These are phyloP conservation scores for Leucozona laternaria DNA, from an alignment of 2,888 invertebrate species.

Conservation along the genomic window DNA sequence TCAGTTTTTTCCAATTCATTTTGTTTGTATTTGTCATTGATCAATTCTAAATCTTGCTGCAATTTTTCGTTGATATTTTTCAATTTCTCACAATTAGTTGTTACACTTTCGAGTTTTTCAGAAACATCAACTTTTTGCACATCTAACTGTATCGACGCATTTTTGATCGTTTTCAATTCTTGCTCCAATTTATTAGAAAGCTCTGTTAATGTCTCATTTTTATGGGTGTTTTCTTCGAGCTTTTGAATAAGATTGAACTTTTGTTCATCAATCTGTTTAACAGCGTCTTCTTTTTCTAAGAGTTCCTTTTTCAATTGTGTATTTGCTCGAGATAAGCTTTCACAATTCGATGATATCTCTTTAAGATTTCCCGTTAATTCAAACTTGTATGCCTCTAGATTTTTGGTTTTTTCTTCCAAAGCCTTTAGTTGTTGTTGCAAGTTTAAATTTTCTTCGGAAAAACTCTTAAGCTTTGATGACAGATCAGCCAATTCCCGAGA, in stretches of 20 bases:
- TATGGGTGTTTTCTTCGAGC: not conserved
- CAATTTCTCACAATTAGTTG: slow-evolving; percentile 78
- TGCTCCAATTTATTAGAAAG: not conserved
- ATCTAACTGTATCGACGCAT: not conserved
- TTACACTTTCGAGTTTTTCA: not conserved
- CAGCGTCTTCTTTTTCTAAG: not conserved
- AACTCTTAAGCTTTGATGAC: not conserved
- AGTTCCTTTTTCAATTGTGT: not conserved
- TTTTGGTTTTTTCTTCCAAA: not conserved
- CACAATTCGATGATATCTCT: not conserved
- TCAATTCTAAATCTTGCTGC: not conserved
- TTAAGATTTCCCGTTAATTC: not conserved
- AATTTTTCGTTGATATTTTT: not conserved
- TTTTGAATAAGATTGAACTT: not conserved
- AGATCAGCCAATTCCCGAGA: not conserved
- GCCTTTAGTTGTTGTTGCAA: not conserved
- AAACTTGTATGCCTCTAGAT: not conserved
- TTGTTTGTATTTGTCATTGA: not conserved
- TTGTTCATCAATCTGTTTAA: not conserved
- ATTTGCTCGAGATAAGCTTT: not conserved
- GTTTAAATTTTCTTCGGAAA: not conserved
- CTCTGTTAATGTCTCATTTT: not conserved
- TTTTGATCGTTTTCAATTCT: not conserved
- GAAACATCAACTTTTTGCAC: not conserved
- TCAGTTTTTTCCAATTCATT: not conserved